These are phyloP conservation scores for Tenthredo scrophulariae DNA, from an alignment of 2,888 invertebrate genomes.

Conservation along the genomic window DNA sequence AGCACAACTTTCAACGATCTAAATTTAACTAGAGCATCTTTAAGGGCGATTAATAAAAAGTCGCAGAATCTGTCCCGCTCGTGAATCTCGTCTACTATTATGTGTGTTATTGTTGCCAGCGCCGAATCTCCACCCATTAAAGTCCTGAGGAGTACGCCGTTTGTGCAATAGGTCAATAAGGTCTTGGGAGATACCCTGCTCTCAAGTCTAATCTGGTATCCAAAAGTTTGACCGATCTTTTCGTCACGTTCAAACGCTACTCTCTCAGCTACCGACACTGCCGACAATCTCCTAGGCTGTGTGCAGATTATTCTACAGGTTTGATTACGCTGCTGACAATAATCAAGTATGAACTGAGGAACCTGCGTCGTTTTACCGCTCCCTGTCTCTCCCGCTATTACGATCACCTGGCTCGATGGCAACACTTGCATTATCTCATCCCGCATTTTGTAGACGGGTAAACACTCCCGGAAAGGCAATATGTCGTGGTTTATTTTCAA, in stretches of 20 bases:
- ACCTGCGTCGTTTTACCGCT: slow-evolving; percentile 98
- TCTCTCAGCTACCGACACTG: slow-evolving; percentile 93
- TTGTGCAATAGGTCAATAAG: slow-evolving; percentile 94
- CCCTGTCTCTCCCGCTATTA: slow-evolving; percentile 92
- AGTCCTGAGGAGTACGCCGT: slow-evolving; percentile 92
- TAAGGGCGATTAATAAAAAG: slow-evolving; percentile 92
- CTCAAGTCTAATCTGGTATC: slow-evolving; percentile 95
- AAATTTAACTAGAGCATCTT: slow-evolving; percentile 86
- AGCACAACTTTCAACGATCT: slow-evolving; percentile 90
- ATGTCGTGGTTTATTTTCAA: slow-evolving; percentile 80
- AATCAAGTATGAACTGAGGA: slow-evolving; percentile 94
- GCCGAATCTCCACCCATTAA: slow-evolving; percentile 89
- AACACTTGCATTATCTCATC: slow-evolving; percentile 84
- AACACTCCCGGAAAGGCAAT: slow-evolving; percentile 81
- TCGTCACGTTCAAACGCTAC: slow-evolving; percentile 89
- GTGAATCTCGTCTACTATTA: slow-evolving; percentile 96
- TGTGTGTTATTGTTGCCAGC: slow-evolving; percentile 89
- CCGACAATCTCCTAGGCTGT: slow-evolving; percentile 95
- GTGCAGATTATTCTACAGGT: slow-evolving; percentile 94
- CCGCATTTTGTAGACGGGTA: slow-evolving; percentile 86
- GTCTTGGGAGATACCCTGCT: slow-evolving; percentile 90
- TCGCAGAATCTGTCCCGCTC: slow-evolving; percentile 96
- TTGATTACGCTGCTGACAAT: slow-evolving; percentile 81
- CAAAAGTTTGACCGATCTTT: slow-evolving; percentile 85
- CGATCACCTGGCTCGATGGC: slow-evolving; percentile 80